phyloP scores from a whole-genome alignment of 2,888 invertebrate species.

The Siphlonurus alternatus region DNA sequence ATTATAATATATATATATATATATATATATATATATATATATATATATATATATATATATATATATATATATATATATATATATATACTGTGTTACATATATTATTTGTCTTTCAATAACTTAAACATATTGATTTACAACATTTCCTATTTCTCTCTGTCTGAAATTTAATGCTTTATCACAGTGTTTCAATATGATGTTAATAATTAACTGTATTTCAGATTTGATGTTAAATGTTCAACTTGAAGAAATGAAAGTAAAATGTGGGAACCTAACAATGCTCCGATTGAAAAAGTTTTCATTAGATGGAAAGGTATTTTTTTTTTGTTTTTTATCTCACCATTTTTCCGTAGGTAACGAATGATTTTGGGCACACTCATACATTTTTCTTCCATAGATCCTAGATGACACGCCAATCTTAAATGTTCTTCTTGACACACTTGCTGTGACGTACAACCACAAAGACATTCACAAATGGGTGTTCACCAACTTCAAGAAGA shows the following conservation, averaged over 20 bases:
- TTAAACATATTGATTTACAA: no score
- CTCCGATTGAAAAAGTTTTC: slow-evolving; percentile 36
- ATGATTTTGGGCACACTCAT: no score
- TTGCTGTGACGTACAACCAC: slow-evolving; percentile 51
- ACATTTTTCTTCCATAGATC: slow-evolving; percentile 19
- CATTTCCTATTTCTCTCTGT: no score
- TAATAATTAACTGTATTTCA: no score
- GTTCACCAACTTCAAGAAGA: slow-evolving; percentile 29
- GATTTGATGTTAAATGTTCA: slow-evolving; percentile 19
- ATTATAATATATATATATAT: no score
- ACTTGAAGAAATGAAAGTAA: slow-evolving; percentile 42
- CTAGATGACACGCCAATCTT: slow-evolving; percentile 23
- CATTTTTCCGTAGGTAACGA: slow-evolving; percentile 32
- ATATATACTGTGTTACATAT: no score
- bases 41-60: no score
- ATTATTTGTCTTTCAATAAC: no score
- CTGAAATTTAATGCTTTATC: no score
- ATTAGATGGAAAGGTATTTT: slow-evolving; percentile 45
- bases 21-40: no score
- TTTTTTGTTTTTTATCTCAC: slow-evolving; percentile 4
- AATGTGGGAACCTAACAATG: slow-evolving; percentile 38
- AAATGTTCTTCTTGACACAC: slow-evolving; percentile 36
- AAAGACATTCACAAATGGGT: slow-evolving; percentile 40
- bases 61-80: no score
- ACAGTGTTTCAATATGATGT: no score